These are phyloP conservation scores for Dendropsophus ebraccatus DNA, from an alignment of 2,113 vertebrate species.

Conservation along the genomic window DNA sequence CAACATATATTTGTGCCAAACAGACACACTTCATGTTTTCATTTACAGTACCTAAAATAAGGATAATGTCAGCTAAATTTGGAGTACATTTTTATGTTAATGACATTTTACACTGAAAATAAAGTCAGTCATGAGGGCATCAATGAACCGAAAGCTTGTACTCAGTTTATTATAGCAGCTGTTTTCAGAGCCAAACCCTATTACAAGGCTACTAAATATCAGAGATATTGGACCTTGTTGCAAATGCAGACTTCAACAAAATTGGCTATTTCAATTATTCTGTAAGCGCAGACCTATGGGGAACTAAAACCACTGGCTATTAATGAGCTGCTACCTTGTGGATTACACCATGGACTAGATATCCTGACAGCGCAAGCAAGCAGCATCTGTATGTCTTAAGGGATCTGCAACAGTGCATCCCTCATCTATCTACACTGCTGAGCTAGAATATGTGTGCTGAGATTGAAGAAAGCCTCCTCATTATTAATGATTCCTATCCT, in stretches of 20 bases:
- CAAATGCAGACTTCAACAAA: background rate
- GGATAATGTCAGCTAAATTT: too few relatives aligned
- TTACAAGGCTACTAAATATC: too few relatives aligned
- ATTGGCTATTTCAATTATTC: background rate
- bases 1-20: too few relatives aligned
- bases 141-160: too few relatives aligned
- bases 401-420: conserved; percentile 23
- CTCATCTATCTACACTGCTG: conserved; percentile 31
- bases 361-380: conserved; percentile 3
- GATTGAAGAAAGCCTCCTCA: background rate
- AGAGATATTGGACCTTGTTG: background rate
- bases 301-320: background rate
- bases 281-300: background rate
- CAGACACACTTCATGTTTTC: too few relatives aligned
- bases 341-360: background rate
- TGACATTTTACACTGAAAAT: too few relatives aligned
- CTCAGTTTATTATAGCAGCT: too few relatives aligned
- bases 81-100: too few relatives aligned
- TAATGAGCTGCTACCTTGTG: background rate
- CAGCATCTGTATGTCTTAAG: conserved; percentile 42
- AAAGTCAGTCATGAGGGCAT: too few relatives aligned
- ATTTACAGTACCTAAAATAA: too few relatives aligned
- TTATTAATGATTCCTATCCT: conserved; percentile 39
- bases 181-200: too few relatives aligned
- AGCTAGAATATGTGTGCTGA: background rate